Base-by-base conservation (phyloP, 2,113 vertebrate genomes). In the Quiscalus mexicanus region DNA sequence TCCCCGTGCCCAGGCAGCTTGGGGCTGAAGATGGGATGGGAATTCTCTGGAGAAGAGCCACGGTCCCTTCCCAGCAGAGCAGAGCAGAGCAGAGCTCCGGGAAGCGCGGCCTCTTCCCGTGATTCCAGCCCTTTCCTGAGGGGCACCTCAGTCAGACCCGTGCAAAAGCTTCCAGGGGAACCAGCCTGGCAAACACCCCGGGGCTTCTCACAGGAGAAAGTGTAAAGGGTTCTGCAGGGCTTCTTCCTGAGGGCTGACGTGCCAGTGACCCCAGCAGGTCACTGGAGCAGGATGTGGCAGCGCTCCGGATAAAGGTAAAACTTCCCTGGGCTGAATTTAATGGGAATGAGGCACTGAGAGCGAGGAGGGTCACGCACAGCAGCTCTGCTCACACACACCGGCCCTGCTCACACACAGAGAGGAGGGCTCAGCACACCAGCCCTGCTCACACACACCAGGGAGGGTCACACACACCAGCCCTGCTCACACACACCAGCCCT, bases 41-140 rank as follows among this genome's bases (percentile, higher is more conserved):
- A 96, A 59, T 39, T 87, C 5, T 12, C 71, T 96, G 97, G 97
- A 95, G 83, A 59, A 39, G 19, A 37, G 94, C 97, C 97, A 96
- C 1, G 0, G 35, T 76, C 67, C 70, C 85, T 98, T 98, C 97
- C 97, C 97, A 97, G 97, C 95, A 98, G 87, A 93, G 89, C 93
- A 98, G 87, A 93, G 89, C 93, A 14, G 47, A 49, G 49, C 49
- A 84, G 82, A 75, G 88, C 93, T 92, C 75, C 93, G 89, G 98
- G 97, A 98, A 98, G 79, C 24, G 4, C 5, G 15, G 81, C 95
- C 95, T 69, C 80, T 96, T 96, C 95, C 96, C 64, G 85, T 81
- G 53, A 69, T 30, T 59, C 17, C 28, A 28, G 81, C 41, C 41
- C 3, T 18, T 96, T 97, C 93, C 96, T 91, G 84, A 79, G 47